These are phyloP conservation scores for Lucifuga dentata DNA, from an alignment of 2,113 vertebrate species.

Conservation along the genomic window DNA sequence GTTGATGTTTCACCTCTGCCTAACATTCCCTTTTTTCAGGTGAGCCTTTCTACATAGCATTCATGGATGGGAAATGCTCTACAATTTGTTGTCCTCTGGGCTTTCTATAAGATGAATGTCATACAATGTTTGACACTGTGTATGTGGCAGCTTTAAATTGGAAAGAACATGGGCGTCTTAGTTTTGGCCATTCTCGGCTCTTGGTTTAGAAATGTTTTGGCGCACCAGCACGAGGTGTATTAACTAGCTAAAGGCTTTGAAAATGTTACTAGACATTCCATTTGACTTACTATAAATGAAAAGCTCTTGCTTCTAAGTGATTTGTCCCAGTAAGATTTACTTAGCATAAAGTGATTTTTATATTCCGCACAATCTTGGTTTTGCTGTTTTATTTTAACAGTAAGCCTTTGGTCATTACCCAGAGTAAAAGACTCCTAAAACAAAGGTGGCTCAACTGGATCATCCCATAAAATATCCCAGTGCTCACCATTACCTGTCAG, in stretches of 20 bases:
- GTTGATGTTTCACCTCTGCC: conserved; percentile 72
- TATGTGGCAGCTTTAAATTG: conserved; percentile 21
- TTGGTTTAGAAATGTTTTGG: conserved; percentile 6
- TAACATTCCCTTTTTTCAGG: conserved; percentile 78
- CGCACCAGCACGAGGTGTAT: conserved; percentile 5
- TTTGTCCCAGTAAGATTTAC: conserved; percentile 24
- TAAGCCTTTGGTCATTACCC: conserved; percentile 61
- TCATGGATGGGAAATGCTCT: conserved; percentile 11
- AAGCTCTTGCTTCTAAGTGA: neutral
- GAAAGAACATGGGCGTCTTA: conserved; percentile 3
- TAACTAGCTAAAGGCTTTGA: conserved; percentile 13
- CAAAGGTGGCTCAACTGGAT: conserved; percentile 70
- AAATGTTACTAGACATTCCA: neutral
- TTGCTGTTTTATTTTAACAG: conserved; percentile 49
- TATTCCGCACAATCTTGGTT: conserved; percentile 44
- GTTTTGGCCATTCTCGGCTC: conserved; percentile 8
- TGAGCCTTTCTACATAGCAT: conserved; percentile 46
- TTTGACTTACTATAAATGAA: neutral
- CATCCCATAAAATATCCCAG: conserved; percentile 33
- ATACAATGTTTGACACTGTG: neutral
- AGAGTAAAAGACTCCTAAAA: too few species aligned
- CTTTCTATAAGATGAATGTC: conserved; percentile 15
- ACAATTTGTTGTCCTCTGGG: conserved; percentile 15
- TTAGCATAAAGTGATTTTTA: conserved; percentile 31
- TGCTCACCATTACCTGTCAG: conserved; percentile 42